These are phyloP conservation scores for Heliconius nattereri DNA, from an alignment of 1,140 invertebrate genomes.

Conservation along the genomic window DNA sequence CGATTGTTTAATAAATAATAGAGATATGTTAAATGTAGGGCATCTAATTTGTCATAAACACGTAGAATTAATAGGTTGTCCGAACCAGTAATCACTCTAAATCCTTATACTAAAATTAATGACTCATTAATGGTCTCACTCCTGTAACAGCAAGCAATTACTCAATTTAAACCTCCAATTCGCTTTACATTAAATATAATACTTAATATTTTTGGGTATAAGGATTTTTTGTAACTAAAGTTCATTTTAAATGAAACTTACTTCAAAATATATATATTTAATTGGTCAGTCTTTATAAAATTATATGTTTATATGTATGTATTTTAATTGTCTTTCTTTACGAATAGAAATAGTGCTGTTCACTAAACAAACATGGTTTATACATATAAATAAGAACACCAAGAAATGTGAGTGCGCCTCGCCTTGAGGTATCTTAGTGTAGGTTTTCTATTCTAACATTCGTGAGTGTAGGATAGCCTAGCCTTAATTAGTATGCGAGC, in stretches of 20 bases:
- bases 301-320: background rate
- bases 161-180: background rate
- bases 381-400: slow-evolving; percentile 19
- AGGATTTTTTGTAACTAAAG: background rate
- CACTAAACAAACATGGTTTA: slow-evolving; percentile 17
- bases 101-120: slow-evolving; percentile 36
- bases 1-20: background rate
- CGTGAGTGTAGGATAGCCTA: slow-evolving; percentile 39
- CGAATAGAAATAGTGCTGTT: slow-evolving; percentile 3
- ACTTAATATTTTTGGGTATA: background rate
- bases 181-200: background rate
- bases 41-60: slow-evolving; percentile 50
- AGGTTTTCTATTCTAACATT: slow-evolving; percentile 38
- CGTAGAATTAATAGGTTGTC: slow-evolving; percentile 50
- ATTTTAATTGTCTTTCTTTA: background rate
- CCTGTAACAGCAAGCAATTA: slow-evolving; percentile 5
- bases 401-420: slow-evolving; percentile 27
- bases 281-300: background rate
- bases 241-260: background rate
- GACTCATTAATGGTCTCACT: slow-evolving; percentile 21
- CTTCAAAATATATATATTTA: too few relatives aligned
- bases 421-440: slow-evolving; percentile 22
- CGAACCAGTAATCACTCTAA: slow-evolving; percentile 45
- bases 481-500: slow-evolving; percentile 46
- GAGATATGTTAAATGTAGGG: background rate